Base-by-base conservation (phyloP, 2,888 invertebrate genomes). In the Esperia sulphurella region DNA sequence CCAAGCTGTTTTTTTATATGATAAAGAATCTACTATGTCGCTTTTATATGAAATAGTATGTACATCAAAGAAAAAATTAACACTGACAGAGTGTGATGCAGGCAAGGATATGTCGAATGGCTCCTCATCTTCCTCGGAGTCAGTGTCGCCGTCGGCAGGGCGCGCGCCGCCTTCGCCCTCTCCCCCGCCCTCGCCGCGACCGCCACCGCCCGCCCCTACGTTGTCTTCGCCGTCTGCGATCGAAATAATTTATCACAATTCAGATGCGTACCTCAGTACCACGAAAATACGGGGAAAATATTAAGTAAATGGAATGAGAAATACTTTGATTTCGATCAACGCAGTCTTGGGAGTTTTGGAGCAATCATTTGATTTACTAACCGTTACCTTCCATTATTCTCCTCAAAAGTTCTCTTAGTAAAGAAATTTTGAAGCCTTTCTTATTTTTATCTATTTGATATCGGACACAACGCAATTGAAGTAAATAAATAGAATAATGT, bases 21-120 rank as follows among this genome's bases (percentile, higher is more conserved):
- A n/a, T n/a, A n/a, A n/a, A n/a, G n/a, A n/a, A n/a, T n/a, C n/a
- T n/a, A n/a, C n/a, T n/a, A n/a, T n/a, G n/a, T n/a, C n/a, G n/a
- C n/a, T n/a, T n/a, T n/a, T n/a, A n/a, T n/a, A n/a, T n/a, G n/a
- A 21, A 21, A 21, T 2, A 21, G 21, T 21, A 2, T 21, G 21
- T 21, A 2, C 5, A 21, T 21, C 21, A 21, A 3, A 21, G 2
- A 2, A 21, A n/a, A 21, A 21, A 2, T 21, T 2, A 21, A 21
- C 51, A 67, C 73, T 65, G 12, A 88, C 88, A 5, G 87, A 84
- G 54, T 89, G 88, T 52, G 82, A 57, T 0, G 87, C 83, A 4
- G 89, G 72, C 9, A 89, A 66, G 0, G 79, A 61, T 49, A 85
- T 84, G 52, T 89, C 89, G 46, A 83, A 89, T 8, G 66, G 68